Evolutionary conservation across 2,797 vertebrate genomes (phyloP).

Genomic region (Urosaurus nigricauda): DNA sequence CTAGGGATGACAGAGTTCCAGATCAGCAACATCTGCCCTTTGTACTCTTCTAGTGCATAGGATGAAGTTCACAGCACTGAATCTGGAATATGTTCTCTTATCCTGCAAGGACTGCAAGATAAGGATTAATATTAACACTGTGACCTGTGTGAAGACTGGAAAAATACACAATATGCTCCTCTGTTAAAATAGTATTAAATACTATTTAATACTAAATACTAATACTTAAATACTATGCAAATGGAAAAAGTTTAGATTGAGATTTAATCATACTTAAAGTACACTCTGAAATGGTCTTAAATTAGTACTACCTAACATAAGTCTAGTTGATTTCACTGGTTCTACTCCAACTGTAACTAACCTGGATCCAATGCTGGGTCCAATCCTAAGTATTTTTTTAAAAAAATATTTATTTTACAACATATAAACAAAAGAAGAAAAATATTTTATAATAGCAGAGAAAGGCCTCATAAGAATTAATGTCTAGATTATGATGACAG

Average conservation of each 20-base stretch:
- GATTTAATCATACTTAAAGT: neutral
- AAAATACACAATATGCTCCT: neutral
- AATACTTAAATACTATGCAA: neutral
- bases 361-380: neutral
- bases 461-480: slow-evolving; percentile 21
- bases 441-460: slow-evolving; percentile 8
- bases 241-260: neutral
- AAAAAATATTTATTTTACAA: neutral
- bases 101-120: neutral
- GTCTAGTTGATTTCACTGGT: neutral
- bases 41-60: no score
- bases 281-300: neutral
- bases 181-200: neutral
- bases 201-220: neutral
- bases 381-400: neutral
- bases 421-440: neutral
- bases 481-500: slow-evolving; percentile 6
- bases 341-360: neutral
- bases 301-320: neutral
- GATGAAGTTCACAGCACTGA: neutral
- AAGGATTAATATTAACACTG: neutral
- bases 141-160: neutral
- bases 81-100: neutral
- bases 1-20: no score
- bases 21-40: no score